Evolutionary conservation across 2,888 invertebrate genomes (phyloP).

Genomic region (Clusia tigrina): DNA sequence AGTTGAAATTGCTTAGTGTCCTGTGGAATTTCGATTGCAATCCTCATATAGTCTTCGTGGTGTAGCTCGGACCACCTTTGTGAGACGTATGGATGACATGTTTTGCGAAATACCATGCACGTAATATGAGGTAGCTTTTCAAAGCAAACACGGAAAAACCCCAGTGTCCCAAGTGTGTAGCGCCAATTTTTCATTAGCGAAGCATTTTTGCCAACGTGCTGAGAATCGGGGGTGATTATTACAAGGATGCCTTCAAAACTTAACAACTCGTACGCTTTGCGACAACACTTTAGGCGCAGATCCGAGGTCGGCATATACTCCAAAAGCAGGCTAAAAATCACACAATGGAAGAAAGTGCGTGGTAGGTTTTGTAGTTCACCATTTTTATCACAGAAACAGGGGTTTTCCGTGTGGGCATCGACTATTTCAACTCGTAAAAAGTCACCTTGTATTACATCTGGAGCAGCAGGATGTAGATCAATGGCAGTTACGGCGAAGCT

Average conservation of each 20-base stretch:
- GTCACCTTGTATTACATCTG: conserved; percentile 76
- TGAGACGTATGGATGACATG: conserved; percentile 68
- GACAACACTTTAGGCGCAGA: conserved; percentile 78
- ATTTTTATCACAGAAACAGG: no score
- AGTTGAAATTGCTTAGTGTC: no score
- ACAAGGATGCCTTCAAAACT: conserved; percentile 78
- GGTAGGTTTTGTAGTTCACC: conserved; percentile 65
- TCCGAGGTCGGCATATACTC: conserved; percentile 87
- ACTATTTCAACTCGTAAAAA: conserved; percentile 70
- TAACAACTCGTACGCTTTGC: conserved; percentile 79
- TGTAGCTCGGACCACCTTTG: conserved; percentile 73
- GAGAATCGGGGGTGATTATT: conserved; percentile 90
- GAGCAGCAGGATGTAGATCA: conserved; percentile 78
- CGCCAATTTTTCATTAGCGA: conserved; percentile 88
- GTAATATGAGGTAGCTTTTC: conserved; percentile 87
- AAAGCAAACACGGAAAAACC: conserved; percentile 83
- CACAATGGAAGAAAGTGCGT: conserved; percentile 72
- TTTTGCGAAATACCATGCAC: conserved; percentile 87
- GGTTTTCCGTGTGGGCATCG: conserved; percentile 38
- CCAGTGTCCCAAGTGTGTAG: conserved; percentile 77
- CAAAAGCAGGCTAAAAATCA: conserved; percentile 86
- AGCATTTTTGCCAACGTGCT: conserved; percentile 85
- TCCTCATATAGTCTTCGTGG: conserved; percentile 68
- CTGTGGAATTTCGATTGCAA: conserved; percentile 79
- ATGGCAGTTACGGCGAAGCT: conserved; percentile 78